Evolutionary conservation across 2,888 invertebrate genomes (phyloP), one percentile per base, ranked within the genome.

Genomic region (Hirudinaria manillensis): DNA sequence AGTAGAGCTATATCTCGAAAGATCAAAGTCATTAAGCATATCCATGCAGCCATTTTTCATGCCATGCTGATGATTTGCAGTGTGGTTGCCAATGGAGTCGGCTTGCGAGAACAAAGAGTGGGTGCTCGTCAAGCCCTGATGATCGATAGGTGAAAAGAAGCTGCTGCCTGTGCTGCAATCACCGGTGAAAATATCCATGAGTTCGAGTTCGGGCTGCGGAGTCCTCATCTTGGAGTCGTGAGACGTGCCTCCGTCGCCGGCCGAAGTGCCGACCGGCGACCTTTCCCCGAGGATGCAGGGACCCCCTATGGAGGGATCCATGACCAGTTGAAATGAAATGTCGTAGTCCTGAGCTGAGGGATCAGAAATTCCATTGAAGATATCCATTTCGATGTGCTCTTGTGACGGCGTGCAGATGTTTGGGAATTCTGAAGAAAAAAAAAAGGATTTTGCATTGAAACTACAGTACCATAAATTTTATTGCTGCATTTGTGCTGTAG

Each of bases 341-440:
- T 61, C 61, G 61, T 61, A 61, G 61, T 61, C 61, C 2, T 61
- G 24, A 24, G 29, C 7, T n/a, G 61, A 61, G 2, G 24, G 61
- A 29, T 61, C 61, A n/a, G 24, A 27, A 7, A 27, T 61, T 24
- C 29, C 61, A 21, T 27, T 7, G 61, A 29, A 61, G 1, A 61
- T 61, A n/a, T 61, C 61, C 61, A 61, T 61, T 24, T 61, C 29
- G 19, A 27, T 61, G 61, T 61, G 61, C 61, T 61, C 24, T 16
- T 61, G 6, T 19, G 61, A 61, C 29, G 24, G 24, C 21, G n/a
- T 27, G 4, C 29, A 24, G 61, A 29, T 61, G 24, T 27, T 61
- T 16, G 24, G 19, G 29, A 61, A 61, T 24, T 61, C 61, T 61
- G 29, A n/a, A 61, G n/a, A 61, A 61, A 61, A 61, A 13, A 56